Evolutionary conservation across 2,797 vertebrate genomes (phyloP), one percentile per base, ranked within the genome.

Genomic region (Tragopan temminckii): DNA sequence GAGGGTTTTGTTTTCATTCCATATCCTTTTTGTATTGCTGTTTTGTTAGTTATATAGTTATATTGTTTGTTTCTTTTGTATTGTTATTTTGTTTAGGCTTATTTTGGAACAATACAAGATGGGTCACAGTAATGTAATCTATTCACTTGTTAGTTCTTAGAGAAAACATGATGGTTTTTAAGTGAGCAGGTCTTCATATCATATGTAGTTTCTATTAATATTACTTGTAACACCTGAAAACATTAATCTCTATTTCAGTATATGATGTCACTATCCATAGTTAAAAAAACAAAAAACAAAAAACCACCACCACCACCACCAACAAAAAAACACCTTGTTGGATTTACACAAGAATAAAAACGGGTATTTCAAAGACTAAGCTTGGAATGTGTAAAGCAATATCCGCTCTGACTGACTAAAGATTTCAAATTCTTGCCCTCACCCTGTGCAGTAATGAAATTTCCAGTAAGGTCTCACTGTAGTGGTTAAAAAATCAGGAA

Each of bases 321-420:
- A 43, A n/a, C n/a, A n/a, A 27, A 16, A 55, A 55, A 55, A 55
- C 19, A 55, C 11, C 29, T 16, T 58, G 16, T n/a, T 71, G 42
- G 42, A 62, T 92, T 89, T 87, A 43, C 19, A 19, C 11, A 9
- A 20, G n/a, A 69, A 68, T 66, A 43, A 66, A 89, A 92, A 53
- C 42, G 21, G 6, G 1, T 33, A 38, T 94, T 92, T 89, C 75
- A 75, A 50, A 80, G 87, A 43, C 23, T 53, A 38, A 36, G 48
- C 66, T 85, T 88, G 90, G 76, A 90, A 93, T 71, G 76, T 85
- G 46, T 80, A 91, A 87, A 87, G 84, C 66, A 92, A 62, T 92
- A 95, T 88, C 72, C 0, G 0, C 63, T 69, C 45, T 57, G 61
- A 87, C 42, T 57, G 61, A 87, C 55, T 48, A 43, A 67, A 83